These are phyloP conservation scores for Salpingus planirostris DNA, from an alignment of 2,888 invertebrate species.

Conservation along the genomic window DNA sequence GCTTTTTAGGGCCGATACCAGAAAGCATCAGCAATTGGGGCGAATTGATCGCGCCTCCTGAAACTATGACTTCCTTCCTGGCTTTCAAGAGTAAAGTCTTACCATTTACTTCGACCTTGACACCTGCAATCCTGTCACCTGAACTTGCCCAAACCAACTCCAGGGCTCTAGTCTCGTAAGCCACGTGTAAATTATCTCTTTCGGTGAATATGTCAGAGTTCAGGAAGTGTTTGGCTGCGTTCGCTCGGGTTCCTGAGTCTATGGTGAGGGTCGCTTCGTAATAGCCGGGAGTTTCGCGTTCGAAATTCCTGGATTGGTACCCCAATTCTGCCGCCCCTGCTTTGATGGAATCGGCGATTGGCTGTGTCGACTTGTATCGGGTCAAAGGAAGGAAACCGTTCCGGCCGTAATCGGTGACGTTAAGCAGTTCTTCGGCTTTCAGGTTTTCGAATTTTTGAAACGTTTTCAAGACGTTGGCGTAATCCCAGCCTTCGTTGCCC, in stretches of 20 bases:
- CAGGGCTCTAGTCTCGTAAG: slow-evolving; percentile 47
- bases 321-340: slow-evolving; percentile 50
- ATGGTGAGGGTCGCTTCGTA: slow-evolving; percentile 42
- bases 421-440: slow-evolving; percentile 29
- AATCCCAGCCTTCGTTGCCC: slow-evolving; percentile 52
- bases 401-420: slow-evolving; percentile 11
- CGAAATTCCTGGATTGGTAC: slow-evolving; percentile 30
- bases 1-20: slow-evolving; percentile 56
- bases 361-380: slow-evolving; percentile 37
- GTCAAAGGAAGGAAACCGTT: neutral
- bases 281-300: slow-evolving; percentile 35
- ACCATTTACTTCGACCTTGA: slow-evolving; percentile 34
- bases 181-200: slow-evolving; percentile 50
- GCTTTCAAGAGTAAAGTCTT: slow-evolving; percentile 36
- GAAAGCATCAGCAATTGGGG: slow-evolving; percentile 82
- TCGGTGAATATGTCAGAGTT: slow-evolving; percentile 40
- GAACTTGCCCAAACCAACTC: slow-evolving; percentile 46
- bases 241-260: slow-evolving; percentile 45
- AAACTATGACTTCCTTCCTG: slow-evolving; percentile 50
- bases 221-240: slow-evolving; percentile 52
- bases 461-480: slow-evolving; percentile 49
- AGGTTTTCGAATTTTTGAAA: slow-evolving; percentile 51
- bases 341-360: slow-evolving; percentile 56
- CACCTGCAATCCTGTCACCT: slow-evolving; percentile 39
- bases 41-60: slow-evolving; percentile 75